Percentiles rank a stretch among this genome's conserved stretches.
Evolutionary conservation across 2,797 vertebrate species (phyloP).

Genomic region (Synanceia verrucosa): DNA sequence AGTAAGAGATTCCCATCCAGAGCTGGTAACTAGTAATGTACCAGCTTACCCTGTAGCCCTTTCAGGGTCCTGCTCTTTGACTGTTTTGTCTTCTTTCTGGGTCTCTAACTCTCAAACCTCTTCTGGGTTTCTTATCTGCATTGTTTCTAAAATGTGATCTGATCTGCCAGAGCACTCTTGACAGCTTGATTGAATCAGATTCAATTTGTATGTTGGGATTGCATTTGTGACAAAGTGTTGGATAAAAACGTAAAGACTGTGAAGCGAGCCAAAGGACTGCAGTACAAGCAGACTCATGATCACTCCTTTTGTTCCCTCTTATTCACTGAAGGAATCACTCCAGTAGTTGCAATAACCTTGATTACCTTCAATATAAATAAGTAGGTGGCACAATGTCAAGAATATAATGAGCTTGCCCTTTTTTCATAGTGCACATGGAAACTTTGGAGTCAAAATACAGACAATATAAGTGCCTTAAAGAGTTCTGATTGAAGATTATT

Average conservation of each 20-base stretch:
- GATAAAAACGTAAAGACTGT: background rate
- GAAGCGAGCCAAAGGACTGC: background rate
- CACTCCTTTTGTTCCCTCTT: background rate
- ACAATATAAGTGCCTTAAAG: background rate
- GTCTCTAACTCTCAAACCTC: background rate
- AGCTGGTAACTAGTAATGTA: background rate
- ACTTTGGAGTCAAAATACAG: background rate
- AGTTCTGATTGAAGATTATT: background rate
- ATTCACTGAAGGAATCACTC: background rate
- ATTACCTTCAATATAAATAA: background rate
- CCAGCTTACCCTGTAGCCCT: background rate
- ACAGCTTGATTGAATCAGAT: constrained; percentile 1
- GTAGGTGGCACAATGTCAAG: background rate
- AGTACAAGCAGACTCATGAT: background rate
- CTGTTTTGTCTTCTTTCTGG: background rate
- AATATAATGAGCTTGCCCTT: background rate
- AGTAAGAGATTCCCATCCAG: background rate
- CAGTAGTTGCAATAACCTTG: background rate
- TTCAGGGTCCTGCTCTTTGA: too few species aligned
- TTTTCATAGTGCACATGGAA: background rate
- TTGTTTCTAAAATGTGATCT: constrained; percentile 4
- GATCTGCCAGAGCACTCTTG: background rate
- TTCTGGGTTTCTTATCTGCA: background rate
- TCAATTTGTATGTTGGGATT: background rate
- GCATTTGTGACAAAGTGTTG: background rate